These are phyloP conservation scores for Zoroaster sp. DNA, from an alignment of 53 echinoderm and acorn worm species.

Conservation along the genomic window DNA sequence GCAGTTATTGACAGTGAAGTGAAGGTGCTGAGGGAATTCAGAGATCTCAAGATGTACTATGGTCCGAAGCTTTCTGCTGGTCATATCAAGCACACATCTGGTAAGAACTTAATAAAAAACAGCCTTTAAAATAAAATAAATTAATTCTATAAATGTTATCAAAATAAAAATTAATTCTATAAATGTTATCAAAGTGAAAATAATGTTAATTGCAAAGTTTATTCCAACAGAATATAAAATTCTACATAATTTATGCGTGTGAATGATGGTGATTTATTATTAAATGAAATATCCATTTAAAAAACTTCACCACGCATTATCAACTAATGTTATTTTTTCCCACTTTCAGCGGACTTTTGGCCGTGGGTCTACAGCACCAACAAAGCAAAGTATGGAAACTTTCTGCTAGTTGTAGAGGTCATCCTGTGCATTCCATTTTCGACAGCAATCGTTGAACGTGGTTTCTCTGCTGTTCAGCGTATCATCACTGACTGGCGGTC, in stretches of 20 bases:
- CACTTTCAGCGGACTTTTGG: background rate
- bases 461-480: background rate
- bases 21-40: background rate
- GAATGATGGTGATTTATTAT: no score
- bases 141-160: background rate
- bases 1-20: background rate
- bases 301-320: background rate
- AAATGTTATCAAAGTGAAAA: no score
- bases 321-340: background rate
- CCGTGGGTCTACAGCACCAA: background rate
- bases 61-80: background rate
- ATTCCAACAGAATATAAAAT: no score
- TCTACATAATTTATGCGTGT: no score
- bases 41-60: background rate
- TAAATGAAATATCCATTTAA: no score
- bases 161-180: background rate
- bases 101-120: background rate
- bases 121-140: no score
- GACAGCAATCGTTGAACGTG: conserved; percentile 16
- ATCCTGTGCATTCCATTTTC: conserved; percentile 15
- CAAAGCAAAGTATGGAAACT: background rate
- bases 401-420: background rate
- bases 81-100: background rate
- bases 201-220: no score
- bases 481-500: conserved; percentile 24